Percentiles rank a stretch among this genome's conserved stretches.
Evolutionary conservation across 2,888 invertebrate species (phyloP).

Genomic region (Polia nebulosa): DNA sequence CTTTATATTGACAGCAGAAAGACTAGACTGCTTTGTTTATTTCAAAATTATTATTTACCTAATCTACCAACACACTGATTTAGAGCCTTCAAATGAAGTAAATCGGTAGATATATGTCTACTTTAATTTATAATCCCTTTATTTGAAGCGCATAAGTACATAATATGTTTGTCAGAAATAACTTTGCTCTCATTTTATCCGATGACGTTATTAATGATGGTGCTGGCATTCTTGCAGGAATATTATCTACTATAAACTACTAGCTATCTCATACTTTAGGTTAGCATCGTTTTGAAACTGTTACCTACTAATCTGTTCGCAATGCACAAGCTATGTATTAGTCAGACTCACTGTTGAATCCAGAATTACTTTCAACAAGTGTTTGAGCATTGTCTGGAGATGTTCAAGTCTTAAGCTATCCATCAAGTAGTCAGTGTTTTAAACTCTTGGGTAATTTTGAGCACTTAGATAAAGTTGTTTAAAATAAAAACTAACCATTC

Average conservation of each 20-base stretch:
- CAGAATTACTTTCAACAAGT: slow-evolving; percentile 33
- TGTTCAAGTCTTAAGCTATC: slow-evolving; percentile 18
- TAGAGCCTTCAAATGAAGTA: neutral
- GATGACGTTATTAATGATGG: neutral
- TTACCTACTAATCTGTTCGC: slow-evolving; percentile 21
- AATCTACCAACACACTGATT: neutral
- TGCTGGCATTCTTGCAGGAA: neutral
- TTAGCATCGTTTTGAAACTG: slow-evolving; percentile 6
- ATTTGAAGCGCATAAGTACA: neutral
- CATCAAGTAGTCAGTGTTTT: slow-evolving; percentile 5
- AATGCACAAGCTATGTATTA: neutral
- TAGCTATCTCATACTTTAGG: neutral
- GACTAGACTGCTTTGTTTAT: neutral
- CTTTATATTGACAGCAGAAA: neutral
- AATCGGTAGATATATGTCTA: no score
- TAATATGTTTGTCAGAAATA: neutral
- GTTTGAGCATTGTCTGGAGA: slow-evolving; percentile 4
- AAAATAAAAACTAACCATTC: no score
- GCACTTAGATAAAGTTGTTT: no score
- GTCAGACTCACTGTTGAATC: slow-evolving; percentile 7
- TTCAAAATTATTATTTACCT: no score
- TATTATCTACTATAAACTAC: neutral
- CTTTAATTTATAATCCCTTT: no score
- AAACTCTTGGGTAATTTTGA: no score
- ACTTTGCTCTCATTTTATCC: neutral